Percentiles rank a stretch among this genome's conserved stretches.
These are phyloP conservation scores for Pachypeltis micranthus DNA, from an alignment of 1,140 invertebrate genomes.

Conservation along the genomic window DNA sequence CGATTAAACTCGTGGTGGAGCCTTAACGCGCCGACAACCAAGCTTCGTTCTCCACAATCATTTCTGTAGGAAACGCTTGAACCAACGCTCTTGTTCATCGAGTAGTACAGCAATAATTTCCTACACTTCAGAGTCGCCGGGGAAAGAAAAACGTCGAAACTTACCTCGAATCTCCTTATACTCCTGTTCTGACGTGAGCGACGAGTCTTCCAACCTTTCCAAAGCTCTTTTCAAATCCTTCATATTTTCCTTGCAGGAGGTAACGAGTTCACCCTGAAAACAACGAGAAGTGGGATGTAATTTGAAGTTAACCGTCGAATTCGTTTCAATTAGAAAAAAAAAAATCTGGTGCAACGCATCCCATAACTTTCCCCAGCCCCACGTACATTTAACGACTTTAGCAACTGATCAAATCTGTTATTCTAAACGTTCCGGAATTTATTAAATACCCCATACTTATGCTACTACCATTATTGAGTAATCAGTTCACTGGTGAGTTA, in stretches of 20 bases:
- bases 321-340: too few species aligned
- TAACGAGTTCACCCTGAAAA: constrained; percentile 58
- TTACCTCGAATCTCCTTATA: constrained; percentile 33
- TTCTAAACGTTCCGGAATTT: not conserved
- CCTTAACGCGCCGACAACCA: too few species aligned
- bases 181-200: constrained; percentile 27
- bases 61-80: too few species aligned
- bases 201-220: constrained; percentile 35
- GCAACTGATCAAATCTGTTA: not conserved
- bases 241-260: constrained; percentile 61
- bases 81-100: too few species aligned
- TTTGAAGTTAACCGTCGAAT: not conserved
- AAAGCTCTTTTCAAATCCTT: constrained; percentile 49
- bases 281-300: constrained; percentile 22
- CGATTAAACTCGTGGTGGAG: too few species aligned
- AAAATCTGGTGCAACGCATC: not conserved
- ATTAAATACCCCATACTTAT: too few species aligned
- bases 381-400: not conserved
- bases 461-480: too few species aligned
- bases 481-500: too few species aligned
- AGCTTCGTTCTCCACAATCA: too few species aligned
- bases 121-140: too few species aligned
- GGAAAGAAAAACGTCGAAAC: too few species aligned
- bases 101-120: too few species aligned
- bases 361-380: not conserved